phyloP scores from a whole-genome alignment of 2,888 invertebrate species.

The Melieria picta region DNA sequence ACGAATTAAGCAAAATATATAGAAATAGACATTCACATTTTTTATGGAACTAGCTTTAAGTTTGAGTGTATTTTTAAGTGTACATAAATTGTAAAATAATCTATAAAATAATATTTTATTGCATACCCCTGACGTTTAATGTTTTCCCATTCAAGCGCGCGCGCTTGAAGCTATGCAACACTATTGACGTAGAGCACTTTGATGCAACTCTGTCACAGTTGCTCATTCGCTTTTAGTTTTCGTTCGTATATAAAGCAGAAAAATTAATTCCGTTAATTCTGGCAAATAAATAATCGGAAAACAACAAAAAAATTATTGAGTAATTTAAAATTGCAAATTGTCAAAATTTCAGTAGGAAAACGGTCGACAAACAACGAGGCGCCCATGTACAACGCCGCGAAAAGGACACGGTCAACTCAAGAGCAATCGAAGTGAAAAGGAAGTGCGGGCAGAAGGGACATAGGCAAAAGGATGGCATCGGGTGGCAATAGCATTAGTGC shows the following conservation, averaged over 20 bases:
- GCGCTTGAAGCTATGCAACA: background rate
- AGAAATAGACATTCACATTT: no score
- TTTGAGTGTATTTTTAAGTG: no score
- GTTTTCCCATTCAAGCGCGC: no score
- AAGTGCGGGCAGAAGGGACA: slow-evolving; percentile 17
- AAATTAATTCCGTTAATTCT: slow-evolving; percentile 47
- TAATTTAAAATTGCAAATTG: slow-evolving; percentile 19
- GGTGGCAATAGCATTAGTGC: slow-evolving; percentile 15
- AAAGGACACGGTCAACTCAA: slow-evolving; percentile 8
- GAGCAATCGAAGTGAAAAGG: slow-evolving; percentile 4
- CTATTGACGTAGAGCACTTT: no score
- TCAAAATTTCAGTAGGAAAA: slow-evolving; percentile 22
- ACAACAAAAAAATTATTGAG: slow-evolving; percentile 22
- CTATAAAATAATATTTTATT: background rate
- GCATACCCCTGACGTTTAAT: background rate
- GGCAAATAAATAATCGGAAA: slow-evolving; percentile 34
- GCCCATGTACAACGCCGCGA: slow-evolving; percentile 7
- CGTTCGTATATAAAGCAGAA: slow-evolving; percentile 28
- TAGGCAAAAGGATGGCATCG: slow-evolving; percentile 26
- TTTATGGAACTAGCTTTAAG: no score
- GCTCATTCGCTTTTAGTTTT: slow-evolving; percentile 31
- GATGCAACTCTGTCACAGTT: no score
- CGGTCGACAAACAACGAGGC: slow-evolving; percentile 15
- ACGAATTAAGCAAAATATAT: no score
- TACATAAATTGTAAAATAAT: slow-evolving; percentile 7